Evolutionary conservation across 2,797 vertebrate species (phyloP), one percentile per base, ranked within the genome.

Genomic region (Lagocephalus sceleratus): DNA sequence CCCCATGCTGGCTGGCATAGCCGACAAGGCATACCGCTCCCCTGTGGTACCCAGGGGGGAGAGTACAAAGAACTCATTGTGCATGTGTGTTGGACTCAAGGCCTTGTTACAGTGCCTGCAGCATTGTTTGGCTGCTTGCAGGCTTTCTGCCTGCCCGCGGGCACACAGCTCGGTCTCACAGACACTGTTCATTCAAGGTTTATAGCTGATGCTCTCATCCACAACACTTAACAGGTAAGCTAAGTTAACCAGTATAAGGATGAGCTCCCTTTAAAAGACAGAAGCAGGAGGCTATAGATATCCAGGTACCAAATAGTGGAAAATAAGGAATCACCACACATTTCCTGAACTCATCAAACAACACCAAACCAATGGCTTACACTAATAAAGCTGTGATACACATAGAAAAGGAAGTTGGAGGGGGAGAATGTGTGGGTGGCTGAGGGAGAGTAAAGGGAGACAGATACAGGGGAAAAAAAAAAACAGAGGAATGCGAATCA

Each of bases 41-140:
- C 76, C 77, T 80, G 80, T 75, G 70, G 61, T 62, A 75, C 84
- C 79, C 81, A 73, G 76, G 72, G 79, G 85, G 73, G 82, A 70
- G 68, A 75, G 76, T 38, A 90, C 87, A 92, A 92, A 88, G 83
- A 79, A 56, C 66, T 74, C 78, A 86, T 91, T 92, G 89, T 91
- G 74, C 54, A 52, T 48, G 58, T 53, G 59, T 68, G 68, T 61
- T 51, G 54, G 58, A 62, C 57, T 62, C 58, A 57, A 50, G 59
- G 71, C 65, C 73, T 78, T 76, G 79, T 73, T 79, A 63, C 51
- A 68, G 60, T 72, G 64, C 75, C 54, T 67, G 47, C 47, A 48
- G 63, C 69, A 80, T 76, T 79, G 83, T 88, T 81, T 32, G 44
- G 47, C 69, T 69, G 73, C 81, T 81, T 74, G 73, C 58, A 68